Percentiles rank a stretch among this genome's conserved stretches.
phyloP scores from a whole-genome alignment of 2,113 vertebrate species.

The Ammodytes marinus region DNA sequence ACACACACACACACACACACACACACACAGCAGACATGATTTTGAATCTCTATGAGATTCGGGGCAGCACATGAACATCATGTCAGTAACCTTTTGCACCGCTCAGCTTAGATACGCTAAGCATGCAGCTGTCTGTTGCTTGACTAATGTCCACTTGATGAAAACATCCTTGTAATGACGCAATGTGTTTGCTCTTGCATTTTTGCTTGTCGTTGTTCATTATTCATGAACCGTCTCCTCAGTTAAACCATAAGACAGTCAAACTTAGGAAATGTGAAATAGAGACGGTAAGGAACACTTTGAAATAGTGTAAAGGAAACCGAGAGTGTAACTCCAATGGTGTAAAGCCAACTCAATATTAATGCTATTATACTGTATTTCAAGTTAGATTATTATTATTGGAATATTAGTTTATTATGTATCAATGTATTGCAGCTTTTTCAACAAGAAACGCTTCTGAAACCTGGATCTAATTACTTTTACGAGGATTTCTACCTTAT shows the following conservation, averaged over 20 bases:
- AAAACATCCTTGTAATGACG: neutral
- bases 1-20: constrained; percentile 28
- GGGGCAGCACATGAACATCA: constrained; percentile 70
- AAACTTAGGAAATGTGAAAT: neutral
- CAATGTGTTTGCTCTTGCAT: neutral
- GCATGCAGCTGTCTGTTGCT: neutral
- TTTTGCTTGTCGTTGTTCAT: neutral
- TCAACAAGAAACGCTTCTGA: neutral
- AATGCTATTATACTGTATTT: neutral
- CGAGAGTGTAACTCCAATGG: neutral
- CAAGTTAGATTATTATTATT: neutral
- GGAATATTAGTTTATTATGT: neutral
- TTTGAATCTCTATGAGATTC: constrained; percentile 38
- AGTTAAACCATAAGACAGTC: constrained; percentile 8
- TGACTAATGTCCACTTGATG: neutral
- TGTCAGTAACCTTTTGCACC: constrained; percentile 28
- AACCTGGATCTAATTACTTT: constrained; percentile 20
- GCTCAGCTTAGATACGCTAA: neutral
- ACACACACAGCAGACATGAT: constrained; percentile 34
- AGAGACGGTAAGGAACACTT: neutral
- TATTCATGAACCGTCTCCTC: neutral
- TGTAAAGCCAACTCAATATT: neutral
- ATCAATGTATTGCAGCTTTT: neutral
- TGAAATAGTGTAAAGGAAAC: neutral
- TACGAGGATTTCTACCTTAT: constrained; percentile 16